A percentile compares a stretch with the other conserved stretches of the same genome.
These are phyloP conservation scores for Columbina picui DNA, from an alignment of 2,113 vertebrate genomes.

Conservation along the genomic window DNA sequence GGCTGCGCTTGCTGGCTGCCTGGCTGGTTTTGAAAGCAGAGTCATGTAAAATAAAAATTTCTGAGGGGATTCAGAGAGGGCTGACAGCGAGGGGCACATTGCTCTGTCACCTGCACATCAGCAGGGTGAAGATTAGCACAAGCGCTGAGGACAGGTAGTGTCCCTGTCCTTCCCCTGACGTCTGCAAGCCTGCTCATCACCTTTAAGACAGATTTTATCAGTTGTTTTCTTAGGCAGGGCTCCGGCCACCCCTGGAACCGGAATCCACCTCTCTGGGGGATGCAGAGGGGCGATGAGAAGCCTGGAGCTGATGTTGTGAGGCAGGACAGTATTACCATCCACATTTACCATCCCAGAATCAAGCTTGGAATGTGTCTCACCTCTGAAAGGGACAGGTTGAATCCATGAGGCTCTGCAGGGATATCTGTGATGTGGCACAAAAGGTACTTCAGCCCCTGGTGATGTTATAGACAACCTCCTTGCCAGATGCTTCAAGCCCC, in stretches of 20 bases:
- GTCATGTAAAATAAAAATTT: not conserved
- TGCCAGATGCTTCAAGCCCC: conserved; percentile 23
- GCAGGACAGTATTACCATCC: not conserved
- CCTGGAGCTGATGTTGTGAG: not conserved
- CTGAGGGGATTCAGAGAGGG: not conserved
- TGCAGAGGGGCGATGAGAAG: not conserved
- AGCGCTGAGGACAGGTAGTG: rapidly evolving
- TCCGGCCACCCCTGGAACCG: not conserved
- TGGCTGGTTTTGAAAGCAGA: not conserved
- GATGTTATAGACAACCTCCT: not conserved
- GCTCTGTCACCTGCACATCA: rapidly evolving
- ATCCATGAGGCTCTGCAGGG: not conserved
- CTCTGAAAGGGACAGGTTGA: not conserved
- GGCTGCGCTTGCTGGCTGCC: not conserved
- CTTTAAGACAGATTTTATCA: not conserved
- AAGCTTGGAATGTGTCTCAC: not conserved
- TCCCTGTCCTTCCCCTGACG: not conserved
- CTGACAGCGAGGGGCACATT: rapidly evolving
- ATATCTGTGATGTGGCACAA: not conserved
- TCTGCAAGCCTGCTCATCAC: not conserved
- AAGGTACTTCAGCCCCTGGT: not conserved
- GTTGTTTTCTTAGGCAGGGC: not conserved
- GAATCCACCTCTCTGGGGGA: not conserved
- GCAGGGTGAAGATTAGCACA: rapidly evolving
- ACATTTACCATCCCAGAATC: rapidly evolving